phyloP scores from a whole-genome alignment of 2,888 invertebrate genomes.

The Hyposoter dolosus region DNA sequence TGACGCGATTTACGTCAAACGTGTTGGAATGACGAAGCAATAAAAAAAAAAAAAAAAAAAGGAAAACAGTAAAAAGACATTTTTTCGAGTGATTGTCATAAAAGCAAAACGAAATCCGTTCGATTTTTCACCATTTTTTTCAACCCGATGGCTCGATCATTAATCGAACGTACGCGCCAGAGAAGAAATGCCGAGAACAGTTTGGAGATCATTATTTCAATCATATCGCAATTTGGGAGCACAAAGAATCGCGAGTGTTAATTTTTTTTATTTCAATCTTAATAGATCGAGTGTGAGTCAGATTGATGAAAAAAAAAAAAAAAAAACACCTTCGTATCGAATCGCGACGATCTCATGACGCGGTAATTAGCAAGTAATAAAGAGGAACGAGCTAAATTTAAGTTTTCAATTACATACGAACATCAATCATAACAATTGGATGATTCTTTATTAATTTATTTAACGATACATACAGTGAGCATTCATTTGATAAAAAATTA shows the following conservation, averaged over 20 bases:
- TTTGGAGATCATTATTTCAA: slow-evolving; percentile 33
- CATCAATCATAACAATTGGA: slow-evolving; percentile 12
- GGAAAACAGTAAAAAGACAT: slow-evolving; percentile 27
- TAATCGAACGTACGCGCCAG: background rate
- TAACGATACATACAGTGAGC: background rate
- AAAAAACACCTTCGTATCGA: background rate
- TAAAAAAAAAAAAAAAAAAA: background rate
- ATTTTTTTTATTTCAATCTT: background rate
- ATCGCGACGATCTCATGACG: background rate
- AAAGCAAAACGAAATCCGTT: background rate
- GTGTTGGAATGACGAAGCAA: background rate
- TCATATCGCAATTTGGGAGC: slow-evolving; percentile 20
- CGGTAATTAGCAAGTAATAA: background rate
- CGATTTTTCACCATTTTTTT: background rate
- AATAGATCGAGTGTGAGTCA: background rate
- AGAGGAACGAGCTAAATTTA: background rate
- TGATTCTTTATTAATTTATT: background rate
- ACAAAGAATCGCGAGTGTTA: slow-evolving; percentile 15
- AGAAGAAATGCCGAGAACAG: background rate
- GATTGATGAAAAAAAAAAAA: background rate
- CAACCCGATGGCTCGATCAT: background rate
- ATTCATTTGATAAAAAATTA: background rate
- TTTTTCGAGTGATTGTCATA: background rate
- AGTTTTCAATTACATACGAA: background rate
- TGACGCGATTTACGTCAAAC: background rate